Evolutionary conservation across 1,140 invertebrate species (phyloP).

Genomic region (Micrasema longulum): DNA sequence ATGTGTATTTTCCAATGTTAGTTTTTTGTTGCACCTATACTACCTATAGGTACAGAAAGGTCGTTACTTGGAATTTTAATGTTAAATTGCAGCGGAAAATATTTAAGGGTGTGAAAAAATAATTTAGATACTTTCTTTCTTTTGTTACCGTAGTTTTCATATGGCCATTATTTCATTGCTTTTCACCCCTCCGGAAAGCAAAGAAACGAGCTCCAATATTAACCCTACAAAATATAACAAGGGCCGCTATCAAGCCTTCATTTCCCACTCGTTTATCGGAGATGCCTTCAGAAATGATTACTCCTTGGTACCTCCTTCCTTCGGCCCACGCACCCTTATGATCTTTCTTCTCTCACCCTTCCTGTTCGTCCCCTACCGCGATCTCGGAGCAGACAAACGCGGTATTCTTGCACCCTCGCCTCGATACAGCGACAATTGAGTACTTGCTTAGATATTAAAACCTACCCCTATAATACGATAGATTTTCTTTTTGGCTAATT

Average conservation of each 20-base stretch:
- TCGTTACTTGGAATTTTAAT: too few relatives aligned
- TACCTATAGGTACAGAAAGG: too few relatives aligned
- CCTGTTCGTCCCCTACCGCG: background rate
- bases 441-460: background rate
- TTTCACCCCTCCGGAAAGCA: conserved; percentile 4
- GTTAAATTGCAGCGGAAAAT: too few relatives aligned
- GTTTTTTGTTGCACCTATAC: too few relatives aligned
- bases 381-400: background rate
- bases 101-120: too few relatives aligned
- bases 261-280: conserved; percentile 30
- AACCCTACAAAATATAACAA: conserved; percentile 6
- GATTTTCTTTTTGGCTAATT: too few relatives aligned
- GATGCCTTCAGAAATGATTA: conserved; percentile 35
- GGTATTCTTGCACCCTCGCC: conserved; percentile 2
- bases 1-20: too few relatives aligned
- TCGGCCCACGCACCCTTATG: too few relatives aligned
- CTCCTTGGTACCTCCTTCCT: background rate
- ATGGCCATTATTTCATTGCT: background rate
- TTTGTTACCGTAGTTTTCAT: too few relatives aligned
- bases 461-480: too few relatives aligned
- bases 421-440: conserved; percentile 8
- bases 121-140: too few relatives aligned
- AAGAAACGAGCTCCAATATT: conserved; percentile 7
- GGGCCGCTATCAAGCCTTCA: conserved; percentile 10
- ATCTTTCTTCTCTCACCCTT: too few relatives aligned